These are phyloP conservation scores for Drosophila micromelanica DNA, from an alignment of 1,140 invertebrate species.

Conservation along the genomic window DNA sequence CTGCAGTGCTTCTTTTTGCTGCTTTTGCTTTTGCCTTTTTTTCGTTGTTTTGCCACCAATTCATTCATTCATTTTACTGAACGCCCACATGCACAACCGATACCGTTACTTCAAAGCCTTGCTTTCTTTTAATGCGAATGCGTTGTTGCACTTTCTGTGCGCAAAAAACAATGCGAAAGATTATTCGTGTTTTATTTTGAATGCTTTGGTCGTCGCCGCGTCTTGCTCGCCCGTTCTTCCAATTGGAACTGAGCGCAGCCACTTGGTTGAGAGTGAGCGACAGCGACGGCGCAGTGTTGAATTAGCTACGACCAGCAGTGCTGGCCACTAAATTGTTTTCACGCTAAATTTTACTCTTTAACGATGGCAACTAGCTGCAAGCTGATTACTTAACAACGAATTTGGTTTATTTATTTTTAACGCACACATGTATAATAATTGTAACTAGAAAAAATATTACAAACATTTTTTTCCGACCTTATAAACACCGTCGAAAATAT, in stretches of 20 bases:
- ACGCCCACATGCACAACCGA: slow-evolving; percentile 27
- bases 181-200: slow-evolving; percentile 46
- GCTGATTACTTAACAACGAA: not conserved
- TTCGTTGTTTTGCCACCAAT: slow-evolving; percentile 35
- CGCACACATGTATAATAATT: not conserved
- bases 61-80: slow-evolving; percentile 37
- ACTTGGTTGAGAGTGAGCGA: slow-evolving; percentile 40
- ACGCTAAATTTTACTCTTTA: slow-evolving; percentile 1
- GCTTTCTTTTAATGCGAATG: slow-evolving; percentile 37
- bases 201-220: slow-evolving; percentile 40
- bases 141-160: slow-evolving; percentile 13
- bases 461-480: not conserved
- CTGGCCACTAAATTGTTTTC: slow-evolving; percentile 17
- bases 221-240: slow-evolving; percentile 63
- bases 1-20: slow-evolving; percentile 19
- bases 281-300: slow-evolving; percentile 60
- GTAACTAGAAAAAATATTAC: not conserved
- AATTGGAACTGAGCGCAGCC: slow-evolving; percentile 57
- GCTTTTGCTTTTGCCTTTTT: slow-evolving; percentile 25
- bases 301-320: slow-evolving; percentile 35
- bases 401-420: not conserved
- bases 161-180: slow-evolving; percentile 42
- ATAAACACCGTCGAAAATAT: not conserved
- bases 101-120: slow-evolving; percentile 19
- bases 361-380: not conserved